These are phyloP conservation scores for Acrobasis consociella DNA, from an alignment of 2,888 invertebrate genomes.

Conservation along the genomic window DNA sequence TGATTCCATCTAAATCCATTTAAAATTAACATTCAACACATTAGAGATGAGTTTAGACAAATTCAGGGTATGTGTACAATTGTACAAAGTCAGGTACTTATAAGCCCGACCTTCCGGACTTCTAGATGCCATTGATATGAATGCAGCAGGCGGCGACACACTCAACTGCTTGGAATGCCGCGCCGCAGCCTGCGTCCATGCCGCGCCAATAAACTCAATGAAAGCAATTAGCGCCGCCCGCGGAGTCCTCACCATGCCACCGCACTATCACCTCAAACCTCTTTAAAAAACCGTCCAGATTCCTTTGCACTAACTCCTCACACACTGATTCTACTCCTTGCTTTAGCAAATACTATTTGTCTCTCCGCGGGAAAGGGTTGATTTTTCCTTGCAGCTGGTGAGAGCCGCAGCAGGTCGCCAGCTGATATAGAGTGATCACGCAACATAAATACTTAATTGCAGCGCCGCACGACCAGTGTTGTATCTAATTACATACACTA, in stretches of 20 bases:
- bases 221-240: constrained; percentile 34
- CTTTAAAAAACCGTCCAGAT: not conserved
- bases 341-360: not conserved
- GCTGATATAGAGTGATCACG: constrained; percentile 22
- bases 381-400: not conserved
- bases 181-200: constrained; percentile 14
- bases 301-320: not conserved
- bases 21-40: no score
- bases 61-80: not conserved
- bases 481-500: constrained; percentile 18
- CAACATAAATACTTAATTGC: constrained; percentile 22
- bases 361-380: not conserved
- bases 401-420: constrained; percentile 9
- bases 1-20: no score
- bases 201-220: constrained; percentile 33
- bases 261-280: constrained; percentile 10
- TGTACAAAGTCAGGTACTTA: not conserved
- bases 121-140: not conserved
- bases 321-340: not conserved
- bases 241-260: not conserved
- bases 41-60: no score
- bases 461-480: constrained; percentile 16
- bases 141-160: constrained; percentile 1
- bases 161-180: constrained; percentile 24
- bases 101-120: not conserved